Evolutionary conservation across 1,140 invertebrate genomes (phyloP), one percentile per base, ranked within the genome.

Genomic region (Eulimnadia texana): DNA sequence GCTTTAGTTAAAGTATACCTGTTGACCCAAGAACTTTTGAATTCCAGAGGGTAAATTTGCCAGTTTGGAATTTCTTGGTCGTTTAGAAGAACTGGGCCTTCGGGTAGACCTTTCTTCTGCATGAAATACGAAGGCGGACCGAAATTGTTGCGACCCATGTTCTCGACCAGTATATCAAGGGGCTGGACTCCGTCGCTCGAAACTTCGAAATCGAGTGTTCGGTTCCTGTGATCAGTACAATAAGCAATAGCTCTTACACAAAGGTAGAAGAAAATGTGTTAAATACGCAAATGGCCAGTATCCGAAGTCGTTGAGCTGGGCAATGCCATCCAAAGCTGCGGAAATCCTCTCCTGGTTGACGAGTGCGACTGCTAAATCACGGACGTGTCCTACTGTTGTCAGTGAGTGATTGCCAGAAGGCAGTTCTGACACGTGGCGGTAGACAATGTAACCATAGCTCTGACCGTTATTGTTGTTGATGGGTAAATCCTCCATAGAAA

Each of bases 131-230:
- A 57, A 3, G 75, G 70, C 1, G 58, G 42, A 1, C 78, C 78
- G 70, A 72, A 82, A 66, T 81, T 82, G 23, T 59, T 63, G 16
- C 60, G 49, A 24, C 78, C 80, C 62, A 76, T 73, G 67, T 83
- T 82, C 68, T 82, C 80, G 2, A 82, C 79, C 1, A 83, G 59
- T 27, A 83, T 70, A 63, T 81, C 78, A 23, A 78, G 60, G 9
- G 59, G 64, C 20, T 59, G 65, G 3, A 11, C 56, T 27, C 52
- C 62, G 42, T 62, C 58, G 24, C 22, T 29, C 1, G 22, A 9
- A 29, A 27, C 28, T 2, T 16, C 20, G n/a, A 57, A 57, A 29
- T 57, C 55, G 13, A 57, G 33, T n/a, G 55, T 29, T 3, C 22
- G 22, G 33, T 57, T 57, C 6, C 55, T 57, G 20, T 9, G 20